Base-by-base conservation (phyloP, 2,888 invertebrate genomes). In the Heliconius cydno region DNA sequence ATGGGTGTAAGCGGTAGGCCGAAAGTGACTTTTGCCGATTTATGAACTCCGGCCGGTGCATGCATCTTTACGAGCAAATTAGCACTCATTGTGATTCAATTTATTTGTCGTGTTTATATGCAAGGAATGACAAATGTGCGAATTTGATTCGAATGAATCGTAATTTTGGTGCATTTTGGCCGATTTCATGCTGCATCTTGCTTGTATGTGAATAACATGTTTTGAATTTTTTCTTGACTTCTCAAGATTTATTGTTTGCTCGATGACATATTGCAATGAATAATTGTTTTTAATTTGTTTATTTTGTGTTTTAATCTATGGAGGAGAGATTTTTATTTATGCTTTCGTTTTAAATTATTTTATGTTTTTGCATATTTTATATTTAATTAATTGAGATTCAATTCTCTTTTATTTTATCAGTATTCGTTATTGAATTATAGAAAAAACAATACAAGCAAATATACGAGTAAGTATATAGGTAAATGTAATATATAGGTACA, bases 41-140 rank as follows among this genome's bases (percentile, higher is more conserved):
- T 94, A 94, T 94, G 93, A 88, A 92, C 92, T 88, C 86, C 85
- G 85, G 86, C 83, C 87, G 89, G 89, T 93, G 92, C 94, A 95
- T 94, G 92, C 92, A 91, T 95, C 95, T 95, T 94, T 92, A 92
- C 88, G 91, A 92, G 93, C 94, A 94, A 95, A 95, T 95, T 94
- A 94, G 92, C 93, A 94, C 91, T 94, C 94, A 94, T 94, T 94
- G 93, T 93, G 91, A 90, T 90, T 87, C 90, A 92, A 93, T 93
- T 94, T 94, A 93, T 93, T 92, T 88, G 89, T 88, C 87, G 85
- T 87, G 85, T 89, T 52, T 52, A 88, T 88, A 87, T 88, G 86
- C 86, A 83, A 84, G 82, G 88, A 89, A 89, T 94, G 94, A 94
- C 88, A 87, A 89, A 94, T 94, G 94, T 94, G 93, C 83, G 92